Evolutionary conservation across 1,140 invertebrate species (phyloP), one percentile per base, ranked within the genome.

Genomic region (Ostrea edulis): DNA sequence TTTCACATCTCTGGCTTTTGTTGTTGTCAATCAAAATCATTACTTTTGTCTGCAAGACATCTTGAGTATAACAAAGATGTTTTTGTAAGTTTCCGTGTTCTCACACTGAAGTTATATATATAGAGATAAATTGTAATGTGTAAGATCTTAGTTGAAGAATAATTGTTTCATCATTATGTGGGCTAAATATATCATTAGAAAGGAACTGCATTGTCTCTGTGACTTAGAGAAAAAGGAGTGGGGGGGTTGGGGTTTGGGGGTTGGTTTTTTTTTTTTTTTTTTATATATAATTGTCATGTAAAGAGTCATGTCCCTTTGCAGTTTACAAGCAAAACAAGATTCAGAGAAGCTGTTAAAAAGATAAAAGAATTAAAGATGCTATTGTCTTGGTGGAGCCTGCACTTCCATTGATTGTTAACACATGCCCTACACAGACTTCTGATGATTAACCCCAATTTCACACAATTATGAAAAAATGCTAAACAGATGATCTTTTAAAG

Each of bases 391-490:
- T 5, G 29, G 12, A 77, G 22, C 25, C 22, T 77, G 29, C 68
- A 77, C 68, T 35, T 77, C 29, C 29, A 35, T 7, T 77, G 68
- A 77, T 77, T 77, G 68, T 77, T 77, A 77, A 77, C 68, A 77
- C 29, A 77, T 77, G 68, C 68, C 68, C 68, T 25, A 29, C 25
- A 29, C 68, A 77, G 68, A 77, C 68, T 29, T 25, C 35, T 77
- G 22, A 77, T 77, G 68, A 77, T 77, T 77, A 77, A 77, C 68
- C 68, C 68, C 68, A 77, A 77, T 77, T 77, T 77, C 25, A 77
- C 68, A 77, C 68, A 77, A 77, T 77, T 77, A 77, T 77, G 68
- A 77, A 77, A 77, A 77, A 77, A 62, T 29, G 68, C 25, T 77
- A 77, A 77, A 77, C 68, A 77, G 68, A 77, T 14, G 68, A 77